Base-by-base conservation (phyloP, 2,888 invertebrate genomes). In the Spatulosminthurus flaviceps region DNA sequence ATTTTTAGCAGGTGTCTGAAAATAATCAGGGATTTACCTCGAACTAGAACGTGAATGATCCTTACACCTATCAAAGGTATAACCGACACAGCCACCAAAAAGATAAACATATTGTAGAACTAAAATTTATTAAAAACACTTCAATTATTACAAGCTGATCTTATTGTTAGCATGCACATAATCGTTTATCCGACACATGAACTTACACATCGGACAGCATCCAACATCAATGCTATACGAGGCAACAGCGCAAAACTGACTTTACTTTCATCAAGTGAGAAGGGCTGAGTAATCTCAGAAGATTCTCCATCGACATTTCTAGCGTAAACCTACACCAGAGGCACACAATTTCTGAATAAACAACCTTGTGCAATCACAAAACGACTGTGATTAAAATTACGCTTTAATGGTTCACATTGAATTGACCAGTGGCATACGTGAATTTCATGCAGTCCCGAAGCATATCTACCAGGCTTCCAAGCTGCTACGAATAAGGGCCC, bases 191-290 rank as follows among this genome's bases (percentile, higher is more conserved):
- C n/a, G n/a, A n/a, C n/a, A n/a, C n/a, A 11, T 13, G 16, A 51
- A 42, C 29, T 71, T 28, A 61, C 61, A 24, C 22, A 60, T 7
- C n/a, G 13, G 61, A 7, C 92, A 72, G 93, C 92, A 87, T 94
- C 92, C 71, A 92, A 89, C 94, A 95, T 95, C 0, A 96, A 90
- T 70, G 93, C 89, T 81, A 95, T 88, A 87, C 93, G 90, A 11
- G 94, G 90, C 81, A 91, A 87, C 69, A 94, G 86, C 82, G 90
- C 90, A 88, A 94, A 94, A 72, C 90, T 89, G 72, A 92, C 87
- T 84, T 89, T 87, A 28, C 92, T 91, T 1, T 92, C 93, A 88
- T 95, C 95, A 79, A 95, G 87, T 19, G 94, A 91, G 89, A 96
- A 96, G 70, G 91, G 90, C 86, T 95, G 94, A n/a, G 88, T 88